Percentiles rank a stretch among this genome's conserved stretches.
Conservation (phyloP, 2,888 invertebrate species). For the Ormyrus labotus region DNA sequence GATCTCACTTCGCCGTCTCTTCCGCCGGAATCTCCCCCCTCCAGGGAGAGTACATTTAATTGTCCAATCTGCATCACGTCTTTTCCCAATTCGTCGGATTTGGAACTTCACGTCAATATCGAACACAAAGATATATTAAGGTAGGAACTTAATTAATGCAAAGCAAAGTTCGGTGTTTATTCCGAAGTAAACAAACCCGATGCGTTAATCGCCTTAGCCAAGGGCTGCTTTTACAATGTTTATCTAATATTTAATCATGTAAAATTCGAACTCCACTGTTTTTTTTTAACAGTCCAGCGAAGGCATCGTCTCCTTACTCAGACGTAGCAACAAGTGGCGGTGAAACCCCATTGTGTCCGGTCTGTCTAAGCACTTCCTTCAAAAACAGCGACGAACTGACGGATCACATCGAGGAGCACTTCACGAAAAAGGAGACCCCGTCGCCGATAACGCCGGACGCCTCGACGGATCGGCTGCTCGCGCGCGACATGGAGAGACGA, state of each 20-base stretch:
- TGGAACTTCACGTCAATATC: slow-evolving; percentile 90
- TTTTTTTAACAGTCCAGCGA: slow-evolving; percentile 67
- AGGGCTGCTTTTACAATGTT: too few species aligned
- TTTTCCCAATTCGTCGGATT: slow-evolving; percentile 85
- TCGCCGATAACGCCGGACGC: slow-evolving; percentile 75
- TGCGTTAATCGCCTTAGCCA: too few species aligned
- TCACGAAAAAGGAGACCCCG: slow-evolving; percentile 76
- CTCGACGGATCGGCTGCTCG: slow-evolving; percentile 77
- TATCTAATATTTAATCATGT: too few species aligned
- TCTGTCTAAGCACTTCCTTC: slow-evolving; percentile 75
- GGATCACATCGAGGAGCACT: slow-evolving; percentile 89
- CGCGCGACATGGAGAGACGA: slow-evolving; percentile 78
- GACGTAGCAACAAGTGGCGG: slow-evolving; percentile 70
- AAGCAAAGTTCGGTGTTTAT: not conserved
- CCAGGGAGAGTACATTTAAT: slow-evolving; percentile 77
- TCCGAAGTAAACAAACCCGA: too few species aligned
- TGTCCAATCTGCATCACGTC: slow-evolving; percentile 88
- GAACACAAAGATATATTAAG: slow-evolving; percentile 89
- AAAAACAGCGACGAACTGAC: slow-evolving; percentile 79
- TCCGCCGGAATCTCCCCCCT: slow-evolving; percentile 71
- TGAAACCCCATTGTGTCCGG: slow-evolving; percentile 74
- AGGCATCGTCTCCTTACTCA: slow-evolving; percentile 68
- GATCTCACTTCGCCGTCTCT: slow-evolving; percentile 87
- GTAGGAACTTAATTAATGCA: slow-evolving; percentile 72
- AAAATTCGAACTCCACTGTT: too few species aligned